Percentiles rank a stretch among this genome's conserved stretches.
phyloP scores from a whole-genome alignment of 2,113 vertebrate species.

The Regulus satrapa region DNA sequence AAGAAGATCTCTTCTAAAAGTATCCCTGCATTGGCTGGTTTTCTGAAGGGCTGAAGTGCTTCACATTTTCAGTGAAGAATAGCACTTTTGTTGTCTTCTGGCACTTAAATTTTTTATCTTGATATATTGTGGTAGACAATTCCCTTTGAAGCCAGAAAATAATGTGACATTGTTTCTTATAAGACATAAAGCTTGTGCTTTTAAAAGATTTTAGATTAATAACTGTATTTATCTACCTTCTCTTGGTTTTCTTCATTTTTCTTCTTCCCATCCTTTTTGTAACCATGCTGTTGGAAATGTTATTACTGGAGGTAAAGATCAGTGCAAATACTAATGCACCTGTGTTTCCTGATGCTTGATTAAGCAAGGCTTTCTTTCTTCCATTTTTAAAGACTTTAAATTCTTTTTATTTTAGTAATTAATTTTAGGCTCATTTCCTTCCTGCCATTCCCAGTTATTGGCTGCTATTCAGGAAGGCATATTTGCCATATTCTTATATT shows the following conservation, averaged over 20 bases:
- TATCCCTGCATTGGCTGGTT: background rate
- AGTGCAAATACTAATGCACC: background rate
- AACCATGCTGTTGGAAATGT: background rate
- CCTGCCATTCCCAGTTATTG: background rate
- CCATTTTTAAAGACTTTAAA: background rate
- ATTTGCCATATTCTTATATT: background rate
- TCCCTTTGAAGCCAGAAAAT: background rate
- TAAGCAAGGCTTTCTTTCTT: background rate
- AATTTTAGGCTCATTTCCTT: background rate
- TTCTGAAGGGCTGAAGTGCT: too few relatives aligned
- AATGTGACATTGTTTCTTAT: fast-evolving
- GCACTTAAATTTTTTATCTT: background rate
- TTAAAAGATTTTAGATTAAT: background rate
- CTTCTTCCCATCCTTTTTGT: background rate
- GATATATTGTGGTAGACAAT: background rate
- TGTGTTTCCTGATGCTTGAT: background rate
- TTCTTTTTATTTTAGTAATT: background rate
- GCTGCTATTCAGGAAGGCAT: background rate
- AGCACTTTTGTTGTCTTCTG: background rate
- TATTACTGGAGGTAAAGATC: background rate
- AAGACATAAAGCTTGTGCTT: background rate
- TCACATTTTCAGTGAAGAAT: background rate
- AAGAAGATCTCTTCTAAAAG: background rate
- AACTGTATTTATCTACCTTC: background rate
- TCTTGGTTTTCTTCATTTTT: background rate